Base-by-base conservation (phyloP, 1,140 invertebrate genomes). In the Leptopilina boulardi region DNA sequence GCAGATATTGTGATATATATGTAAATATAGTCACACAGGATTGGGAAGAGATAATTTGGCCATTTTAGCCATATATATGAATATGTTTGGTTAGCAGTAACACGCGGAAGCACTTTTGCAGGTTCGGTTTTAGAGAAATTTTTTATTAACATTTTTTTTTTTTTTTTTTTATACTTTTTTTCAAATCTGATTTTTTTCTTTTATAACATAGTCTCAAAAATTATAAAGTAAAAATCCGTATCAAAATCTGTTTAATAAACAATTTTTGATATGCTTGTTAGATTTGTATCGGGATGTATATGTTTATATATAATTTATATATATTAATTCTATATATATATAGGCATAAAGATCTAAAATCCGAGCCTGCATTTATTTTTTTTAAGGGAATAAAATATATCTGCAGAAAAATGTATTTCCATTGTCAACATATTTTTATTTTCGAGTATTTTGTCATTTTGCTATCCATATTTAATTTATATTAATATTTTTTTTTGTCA, bases 401-500 rank as follows among this genome's bases (percentile, higher is more conserved):
- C 0, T 19, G 54, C 19, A 10, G 8, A 56, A 23, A 56, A 23
- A 56, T 10, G 8, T 23, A 56, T 42, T 38, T 71, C 30, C 18
- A 66, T 30, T 3, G 10, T 66, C 9, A 74, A 77, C 66, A 71
- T 71, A 11, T 26, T 26, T 78, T 77, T n/a, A n/a, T n/a, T 74
- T 6, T 74, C 76, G 34, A 71, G 30, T 74, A 56, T 21, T 78
- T 44, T 34, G 51, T 23, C 23, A 59, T 30, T 41, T 47, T n/a
- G 30, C 72, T 34, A 56, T 66, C 70, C 41, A 19, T 44, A n/a
- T 47, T 59, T 23, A 59, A 72, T 75, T 26, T 18, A 47, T 51
- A 18, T 51, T 51, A 15, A 51, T 51, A 15, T 51, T n/a, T 51
- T 51, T 42, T 4, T 15, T 5, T 47, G 1, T 21, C 54, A 59